Evolutionary conservation across 2,113 vertebrate species (phyloP), one percentile per base, ranked within the genome.

Genomic region (Hemiprocne comata): DNA sequence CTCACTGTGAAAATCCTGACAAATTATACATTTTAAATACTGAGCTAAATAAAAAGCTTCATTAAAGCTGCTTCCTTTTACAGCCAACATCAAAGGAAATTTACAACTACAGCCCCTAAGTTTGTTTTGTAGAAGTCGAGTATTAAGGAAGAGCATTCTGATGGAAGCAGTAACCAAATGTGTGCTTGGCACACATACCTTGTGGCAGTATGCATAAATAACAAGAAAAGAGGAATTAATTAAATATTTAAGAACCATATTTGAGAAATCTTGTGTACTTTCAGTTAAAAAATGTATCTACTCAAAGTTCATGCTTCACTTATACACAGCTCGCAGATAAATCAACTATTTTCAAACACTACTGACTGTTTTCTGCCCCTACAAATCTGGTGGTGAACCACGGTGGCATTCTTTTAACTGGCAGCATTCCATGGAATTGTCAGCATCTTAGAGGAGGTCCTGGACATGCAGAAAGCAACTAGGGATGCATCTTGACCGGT

Each of bases 91-190:
- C 15, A 64, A 70, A 71, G 14, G 42, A 54, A 91, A 33, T 50
- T 24, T n/a, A 67, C 7, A 26, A 11, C 50, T 71, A 23, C 5
- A 8, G 8, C 25, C 36, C 28, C n/a, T 50, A n/a, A 7, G 17
- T 61, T 38, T 38, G 31, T 48, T 85, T 48, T 80, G n/a, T 13
- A 28, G 13, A 89, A 55, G n/a, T 40, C 36, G 48, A 24, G 19
- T 38, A 61, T 36, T 33, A 33, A 6, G 44, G 31, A 71, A 64
- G 23, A 67, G 33, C 42, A 42, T 60, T 54, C 16, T 18, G n/a
- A 67, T 0, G 1, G 48, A 76, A 57, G 24, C 4, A 1, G 20
- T 81, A 50, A 81, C 33, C 55, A 65, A 65, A 33, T 2, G 0
- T 34, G 29, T 13, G 31, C 19, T 85, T 48, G 57, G 26, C 38